Evolutionary conservation across 2,797 vertebrate species (phyloP), one percentile per base, ranked within the genome.

Genomic region (Cynopterus sphinx): DNA sequence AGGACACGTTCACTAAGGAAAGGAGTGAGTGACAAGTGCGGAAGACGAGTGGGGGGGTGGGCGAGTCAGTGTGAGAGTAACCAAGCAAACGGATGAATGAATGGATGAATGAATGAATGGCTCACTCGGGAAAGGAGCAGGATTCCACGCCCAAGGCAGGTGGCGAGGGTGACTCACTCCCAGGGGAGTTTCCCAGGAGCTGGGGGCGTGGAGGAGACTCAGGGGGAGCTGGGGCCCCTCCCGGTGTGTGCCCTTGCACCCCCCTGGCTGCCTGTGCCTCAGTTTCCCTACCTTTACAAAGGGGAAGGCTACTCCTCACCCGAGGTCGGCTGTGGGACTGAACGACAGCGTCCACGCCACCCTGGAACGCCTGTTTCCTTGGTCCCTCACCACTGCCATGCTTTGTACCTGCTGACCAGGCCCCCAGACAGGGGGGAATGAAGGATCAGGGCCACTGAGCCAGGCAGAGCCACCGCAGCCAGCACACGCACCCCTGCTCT

Each of bases 1-100:
- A 41, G 43, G 13, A 28, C 1, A 0, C 4, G 57, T 3, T 57
- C 31, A 31, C 10, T 31, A 17, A 41, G 21, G 6, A 31, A 61
- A 55, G 6, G 33, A 26, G 31, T 9, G 33, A 26, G 3, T 22
- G 41, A 49, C 46, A 16, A 31, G 21, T 16, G 68, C 16, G 65
- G n/a, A 13, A 70, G 71, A 41, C 1, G 36, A 41, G 65, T 0
- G 2, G 22, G 21, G 21, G 43, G n/a, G 33, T 0, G 15, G 21
- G 13, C 21, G 15, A 15, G 5, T 17, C 36, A 31, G 36, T 22
- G 59, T 1, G 46, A 53, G 39, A 63, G 22, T 0, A 7, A 21
- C n/a, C 0, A 5, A 36, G 19, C 3, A 8, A 33, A 68, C 19
- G 22, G 9, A 1, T 0, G 2, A 49, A 17, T 2, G 63, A 61